phyloP scores from a whole-genome alignment of 2,113 vertebrate genomes.

The Colistium nudipinnis region DNA sequence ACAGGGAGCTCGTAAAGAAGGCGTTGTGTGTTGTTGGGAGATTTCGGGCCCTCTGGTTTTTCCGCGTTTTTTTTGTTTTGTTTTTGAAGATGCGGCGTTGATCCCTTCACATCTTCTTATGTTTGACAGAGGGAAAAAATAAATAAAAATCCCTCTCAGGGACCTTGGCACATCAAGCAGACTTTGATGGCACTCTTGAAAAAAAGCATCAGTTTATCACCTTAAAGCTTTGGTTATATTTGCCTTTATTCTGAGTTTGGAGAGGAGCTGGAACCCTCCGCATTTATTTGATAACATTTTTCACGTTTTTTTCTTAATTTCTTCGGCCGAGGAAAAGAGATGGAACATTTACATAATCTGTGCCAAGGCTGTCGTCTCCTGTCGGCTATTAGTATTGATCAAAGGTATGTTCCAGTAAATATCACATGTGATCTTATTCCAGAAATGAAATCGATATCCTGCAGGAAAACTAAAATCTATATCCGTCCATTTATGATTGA shows the following conservation, averaged over 20 bases:
- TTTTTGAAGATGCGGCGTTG: not conserved
- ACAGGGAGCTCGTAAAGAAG: slow-evolving; percentile 11
- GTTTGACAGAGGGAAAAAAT: no score
- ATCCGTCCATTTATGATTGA: slow-evolving; percentile 33
- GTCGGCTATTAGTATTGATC: slow-evolving; percentile 32
- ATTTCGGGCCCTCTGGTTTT: not conserved
- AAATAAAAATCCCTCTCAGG: not conserved
- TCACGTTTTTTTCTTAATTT: no score
- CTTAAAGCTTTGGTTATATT: slow-evolving; percentile 4
- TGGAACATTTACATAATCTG: slow-evolving; percentile 12
- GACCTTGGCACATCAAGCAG: slow-evolving; percentile 5
- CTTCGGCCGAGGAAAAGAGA: not conserved
- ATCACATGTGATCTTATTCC: slow-evolving; percentile 16
- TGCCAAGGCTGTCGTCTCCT: not conserved
- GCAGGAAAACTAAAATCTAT: slow-evolving; percentile 28
- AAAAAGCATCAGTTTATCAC: slow-evolving; percentile 24
- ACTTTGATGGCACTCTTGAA: slow-evolving; percentile 28
- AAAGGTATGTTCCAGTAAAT: slow-evolving; percentile 9
- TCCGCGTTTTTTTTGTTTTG: not conserved
- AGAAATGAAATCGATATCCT: slow-evolving; percentile 26
- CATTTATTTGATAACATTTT: no score
- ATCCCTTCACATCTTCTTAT: not conserved
- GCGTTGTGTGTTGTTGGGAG: slow-evolving; percentile 1
- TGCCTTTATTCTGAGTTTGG: slow-evolving; percentile 13
- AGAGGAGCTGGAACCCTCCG: not conserved